These are phyloP conservation scores for Lasioglossum marginatum DNA, from an alignment of 2,888 invertebrate species.

Conservation along the genomic window DNA sequence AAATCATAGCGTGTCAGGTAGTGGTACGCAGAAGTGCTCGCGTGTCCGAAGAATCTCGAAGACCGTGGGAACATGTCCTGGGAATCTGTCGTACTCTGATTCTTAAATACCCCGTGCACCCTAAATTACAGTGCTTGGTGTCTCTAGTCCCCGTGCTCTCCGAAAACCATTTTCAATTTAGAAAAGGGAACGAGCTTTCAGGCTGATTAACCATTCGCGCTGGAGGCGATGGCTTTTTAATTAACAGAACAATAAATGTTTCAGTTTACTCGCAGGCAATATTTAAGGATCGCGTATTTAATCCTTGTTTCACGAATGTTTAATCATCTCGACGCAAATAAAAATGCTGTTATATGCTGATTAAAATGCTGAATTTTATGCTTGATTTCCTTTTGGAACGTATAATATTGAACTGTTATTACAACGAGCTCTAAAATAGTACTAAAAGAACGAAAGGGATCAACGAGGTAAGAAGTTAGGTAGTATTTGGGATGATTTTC, in stretches of 20 bases:
- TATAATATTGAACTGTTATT: too few species aligned
- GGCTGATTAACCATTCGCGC: background rate
- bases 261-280: too few species aligned
- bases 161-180: slow-evolving; percentile 11
- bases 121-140: slow-evolving; percentile 27
- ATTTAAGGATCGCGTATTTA: background rate
- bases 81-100: slow-evolving; percentile 41
- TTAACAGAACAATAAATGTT: background rate
- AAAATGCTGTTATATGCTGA: too few species aligned
- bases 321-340: background rate
- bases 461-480: background rate
- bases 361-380: too few species aligned
- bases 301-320: background rate
- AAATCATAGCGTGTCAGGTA: slow-evolving; percentile 61
- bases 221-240: background rate
- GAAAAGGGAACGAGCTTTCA: background rate
- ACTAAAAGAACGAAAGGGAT: too few species aligned
- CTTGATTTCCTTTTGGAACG: too few species aligned
- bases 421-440: too few species aligned
- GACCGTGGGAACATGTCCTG: slow-evolving; percentile 65
- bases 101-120: slow-evolving; percentile 24
- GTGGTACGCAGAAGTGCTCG: slow-evolving; percentile 48
- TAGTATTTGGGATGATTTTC: background rate
- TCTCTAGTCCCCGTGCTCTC: background rate
- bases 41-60: slow-evolving; percentile 64